These are phyloP conservation scores for Ifrita kowaldi DNA, from an alignment of 2,113 vertebrate genomes.

Conservation along the genomic window DNA sequence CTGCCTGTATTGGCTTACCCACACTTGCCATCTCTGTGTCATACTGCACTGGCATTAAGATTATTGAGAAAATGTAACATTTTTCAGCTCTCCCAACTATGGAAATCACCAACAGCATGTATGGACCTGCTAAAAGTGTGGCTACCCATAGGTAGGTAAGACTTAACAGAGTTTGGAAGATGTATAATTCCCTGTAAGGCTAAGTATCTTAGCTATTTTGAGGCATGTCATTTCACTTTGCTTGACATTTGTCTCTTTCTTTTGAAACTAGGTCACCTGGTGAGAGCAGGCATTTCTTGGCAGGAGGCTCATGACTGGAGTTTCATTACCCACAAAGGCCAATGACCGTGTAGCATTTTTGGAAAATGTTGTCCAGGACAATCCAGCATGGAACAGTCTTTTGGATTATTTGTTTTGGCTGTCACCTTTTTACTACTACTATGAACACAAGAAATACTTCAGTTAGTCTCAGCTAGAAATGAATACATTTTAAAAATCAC, in stretches of 20 bases:
- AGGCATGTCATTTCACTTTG: neutral
- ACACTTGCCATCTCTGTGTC: neutral
- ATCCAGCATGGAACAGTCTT: neutral
- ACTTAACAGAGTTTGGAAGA: neutral
- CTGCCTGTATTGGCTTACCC: neutral
- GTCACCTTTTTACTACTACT: neutral
- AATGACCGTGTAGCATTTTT: neutral
- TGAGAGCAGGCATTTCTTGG: slow-evolving; percentile 37
- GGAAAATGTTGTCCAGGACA: neutral
- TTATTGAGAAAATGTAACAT: neutral
- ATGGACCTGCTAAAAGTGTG: neutral
- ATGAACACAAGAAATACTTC: neutral
- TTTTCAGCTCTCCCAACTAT: neutral
- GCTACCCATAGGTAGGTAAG: neutral
- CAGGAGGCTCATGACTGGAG: neutral
- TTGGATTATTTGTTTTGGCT: neutral
- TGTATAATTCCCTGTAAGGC: neutral
- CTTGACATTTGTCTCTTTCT: slow-evolving; percentile 35
- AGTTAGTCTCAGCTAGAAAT: neutral
- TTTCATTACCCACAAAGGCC: slow-evolving; percentile 50
- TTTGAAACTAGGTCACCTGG: slow-evolving; percentile 14
- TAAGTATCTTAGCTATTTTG: slow-evolving; percentile 21
- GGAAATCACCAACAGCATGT: neutral
- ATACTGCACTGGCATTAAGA: neutral
- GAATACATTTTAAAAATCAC: neutral